phyloP scores from a whole-genome alignment of 2,888 invertebrate genomes.

The Heliconius cydno region DNA sequence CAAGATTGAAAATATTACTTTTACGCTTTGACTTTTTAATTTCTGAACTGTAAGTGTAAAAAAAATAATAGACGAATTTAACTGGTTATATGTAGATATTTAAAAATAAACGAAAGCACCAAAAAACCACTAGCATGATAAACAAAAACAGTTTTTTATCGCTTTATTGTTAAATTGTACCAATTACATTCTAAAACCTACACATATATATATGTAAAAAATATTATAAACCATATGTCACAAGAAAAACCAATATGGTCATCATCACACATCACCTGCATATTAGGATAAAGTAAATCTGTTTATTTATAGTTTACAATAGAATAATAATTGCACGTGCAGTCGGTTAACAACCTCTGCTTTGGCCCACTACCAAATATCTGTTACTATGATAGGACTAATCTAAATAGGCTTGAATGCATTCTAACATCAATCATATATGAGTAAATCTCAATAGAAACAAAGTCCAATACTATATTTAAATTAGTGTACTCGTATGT shows the following conservation, averaged over 20 bases:
- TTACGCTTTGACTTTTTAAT: too few relatives aligned
- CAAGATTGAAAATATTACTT: too few relatives aligned
- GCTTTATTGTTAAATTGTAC: not conserved
- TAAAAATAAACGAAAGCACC: too few relatives aligned
- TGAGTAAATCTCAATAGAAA: not conserved
- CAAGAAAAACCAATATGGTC: not conserved
- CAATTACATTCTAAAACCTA: not conserved
- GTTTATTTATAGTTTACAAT: constrained; percentile 57
- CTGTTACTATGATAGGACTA: constrained; percentile 43
- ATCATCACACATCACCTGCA: not conserved
- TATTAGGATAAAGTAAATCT: constrained; percentile 15
- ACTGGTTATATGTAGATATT: too few relatives aligned
- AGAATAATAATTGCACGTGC: constrained; percentile 58
- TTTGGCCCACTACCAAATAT: constrained; percentile 66
- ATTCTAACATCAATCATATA: constrained; percentile 7
- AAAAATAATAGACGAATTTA: too few relatives aligned
- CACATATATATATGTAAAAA: not conserved
- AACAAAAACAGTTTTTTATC: too few relatives aligned
- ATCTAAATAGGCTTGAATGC: constrained; percentile 26
- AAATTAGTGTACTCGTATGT: not conserved
- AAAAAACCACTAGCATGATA: too few relatives aligned
- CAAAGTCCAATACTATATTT: constrained; percentile 5
- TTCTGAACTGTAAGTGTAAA: too few relatives aligned
- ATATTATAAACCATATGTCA: not conserved
- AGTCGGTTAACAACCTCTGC: constrained; percentile 63